Conservation (phyloP, 1,140 invertebrate species). For the Lepidotrigona ventralis region DNA sequence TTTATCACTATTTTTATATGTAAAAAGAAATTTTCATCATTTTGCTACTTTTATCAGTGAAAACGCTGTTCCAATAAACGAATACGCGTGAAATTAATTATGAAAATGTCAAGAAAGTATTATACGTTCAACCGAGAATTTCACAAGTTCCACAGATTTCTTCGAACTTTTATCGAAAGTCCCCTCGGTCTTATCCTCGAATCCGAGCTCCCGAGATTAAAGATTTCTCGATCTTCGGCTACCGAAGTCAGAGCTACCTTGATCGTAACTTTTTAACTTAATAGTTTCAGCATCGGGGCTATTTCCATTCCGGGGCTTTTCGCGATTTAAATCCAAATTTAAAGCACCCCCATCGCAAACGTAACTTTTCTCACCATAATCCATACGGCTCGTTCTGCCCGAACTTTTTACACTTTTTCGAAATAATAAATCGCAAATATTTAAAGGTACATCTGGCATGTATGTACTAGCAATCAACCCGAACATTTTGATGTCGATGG, state of each 20-base stretch:
- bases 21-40: too few species aligned
- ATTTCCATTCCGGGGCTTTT: background rate
- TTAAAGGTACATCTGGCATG: too few species aligned
- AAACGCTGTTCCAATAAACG: background rate
- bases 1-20: too few species aligned
- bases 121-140: background rate
- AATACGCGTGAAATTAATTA: background rate
- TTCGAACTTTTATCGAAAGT: background rate
- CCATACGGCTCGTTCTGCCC: background rate
- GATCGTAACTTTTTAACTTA: background rate
- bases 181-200: background rate
- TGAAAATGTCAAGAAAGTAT: background rate
- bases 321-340: background rate
- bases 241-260: background rate
- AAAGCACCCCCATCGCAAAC: background rate
- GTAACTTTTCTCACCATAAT: background rate
- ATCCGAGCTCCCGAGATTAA: background rate
- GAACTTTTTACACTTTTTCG: background rate
- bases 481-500: background rate
- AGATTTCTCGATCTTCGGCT: background rate
- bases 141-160: background rate
- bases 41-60: too few species aligned
- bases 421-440: background rate
- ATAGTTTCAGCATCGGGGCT: background rate
- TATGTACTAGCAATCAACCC: too few species aligned